Percentiles rank a stretch among this genome's conserved stretches.
Evolutionary conservation across 1,140 invertebrate genomes (phyloP).

Genomic region (Drosophila tristis): DNA sequence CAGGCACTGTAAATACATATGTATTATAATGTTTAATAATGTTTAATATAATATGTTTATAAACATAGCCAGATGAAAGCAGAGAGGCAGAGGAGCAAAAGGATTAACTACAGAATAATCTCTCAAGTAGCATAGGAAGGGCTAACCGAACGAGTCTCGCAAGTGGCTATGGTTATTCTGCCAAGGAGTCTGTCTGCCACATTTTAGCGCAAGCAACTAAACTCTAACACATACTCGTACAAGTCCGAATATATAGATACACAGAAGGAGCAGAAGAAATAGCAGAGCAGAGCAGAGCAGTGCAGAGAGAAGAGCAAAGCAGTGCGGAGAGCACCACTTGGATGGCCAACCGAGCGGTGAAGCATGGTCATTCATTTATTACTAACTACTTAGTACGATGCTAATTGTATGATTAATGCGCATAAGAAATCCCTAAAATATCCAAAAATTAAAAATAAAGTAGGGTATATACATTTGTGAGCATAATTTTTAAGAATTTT

Average conservation of each 20-base stretch:
- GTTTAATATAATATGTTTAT: too few species aligned
- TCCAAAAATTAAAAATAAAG: constrained; percentile 74
- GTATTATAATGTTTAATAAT: too few species aligned
- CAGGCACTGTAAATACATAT: constrained; percentile 53
- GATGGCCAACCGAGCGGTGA: background rate
- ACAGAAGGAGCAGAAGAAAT: background rate
- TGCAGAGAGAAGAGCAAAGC: too few species aligned
- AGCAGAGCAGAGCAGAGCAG: too few species aligned
- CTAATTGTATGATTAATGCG: constrained; percentile 71
- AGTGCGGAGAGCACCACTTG: too few species aligned
- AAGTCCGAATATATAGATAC: background rate
- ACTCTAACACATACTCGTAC: background rate
- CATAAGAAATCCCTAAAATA: constrained; percentile 71
- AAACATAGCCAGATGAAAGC: constrained; percentile 44
- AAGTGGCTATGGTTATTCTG: too few species aligned
- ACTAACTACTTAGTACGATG: constrained; percentile 70
- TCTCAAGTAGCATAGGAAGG: constrained; percentile 2
- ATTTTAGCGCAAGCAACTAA: constrained; percentile 10
- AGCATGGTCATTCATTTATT: constrained; percentile 60
- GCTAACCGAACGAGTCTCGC: too few species aligned
- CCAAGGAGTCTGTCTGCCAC: background rate
- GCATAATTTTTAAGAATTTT: too few species aligned
- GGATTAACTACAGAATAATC: constrained; percentile 30
- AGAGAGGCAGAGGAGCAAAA: constrained; percentile 5
- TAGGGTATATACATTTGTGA: too few species aligned